These are phyloP conservation scores for Aradophagus sp. DNA, from an alignment of 1,140 invertebrate species.

Conservation along the genomic window DNA sequence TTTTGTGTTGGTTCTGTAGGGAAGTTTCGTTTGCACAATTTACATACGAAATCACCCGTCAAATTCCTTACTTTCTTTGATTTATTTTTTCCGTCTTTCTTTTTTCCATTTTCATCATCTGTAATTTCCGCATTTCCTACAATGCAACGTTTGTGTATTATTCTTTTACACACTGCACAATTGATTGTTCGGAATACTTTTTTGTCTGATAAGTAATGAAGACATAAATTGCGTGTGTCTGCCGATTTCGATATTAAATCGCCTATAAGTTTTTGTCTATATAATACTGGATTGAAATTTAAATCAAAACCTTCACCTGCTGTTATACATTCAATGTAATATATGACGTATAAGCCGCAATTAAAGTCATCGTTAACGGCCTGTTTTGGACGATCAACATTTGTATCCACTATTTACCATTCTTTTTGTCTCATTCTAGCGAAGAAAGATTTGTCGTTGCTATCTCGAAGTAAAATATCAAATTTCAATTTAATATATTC, in stretches of 20 bases:
- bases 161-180: not conserved
- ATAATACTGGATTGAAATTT: constrained; percentile 1
- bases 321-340: constrained; percentile 11
- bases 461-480: constrained; percentile 5
- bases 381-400: constrained; percentile 1
- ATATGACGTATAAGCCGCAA: constrained; percentile 7
- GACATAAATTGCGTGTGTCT: not conserved
- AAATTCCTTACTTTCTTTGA: no score
- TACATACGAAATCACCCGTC: no score
- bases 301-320: constrained; percentile 1
- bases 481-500: constrained; percentile 6
- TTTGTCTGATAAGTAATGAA: not conserved
- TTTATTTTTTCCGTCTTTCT: no score
- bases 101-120: not conserved
- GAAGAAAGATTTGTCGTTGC: constrained; percentile 5
- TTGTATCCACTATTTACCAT: constrained; percentile 4
- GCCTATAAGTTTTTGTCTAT: constrained; percentile 1
- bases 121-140: not conserved
- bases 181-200: no score
- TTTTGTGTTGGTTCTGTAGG: no score
- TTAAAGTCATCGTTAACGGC: not conserved
- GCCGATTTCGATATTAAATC: not conserved
- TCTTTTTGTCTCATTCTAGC: not conserved
- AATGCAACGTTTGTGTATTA: constrained; percentile 1
- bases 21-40: no score